Conservation (phyloP, 2,888 invertebrate species). For the Ctenicera cuprea region DNA sequence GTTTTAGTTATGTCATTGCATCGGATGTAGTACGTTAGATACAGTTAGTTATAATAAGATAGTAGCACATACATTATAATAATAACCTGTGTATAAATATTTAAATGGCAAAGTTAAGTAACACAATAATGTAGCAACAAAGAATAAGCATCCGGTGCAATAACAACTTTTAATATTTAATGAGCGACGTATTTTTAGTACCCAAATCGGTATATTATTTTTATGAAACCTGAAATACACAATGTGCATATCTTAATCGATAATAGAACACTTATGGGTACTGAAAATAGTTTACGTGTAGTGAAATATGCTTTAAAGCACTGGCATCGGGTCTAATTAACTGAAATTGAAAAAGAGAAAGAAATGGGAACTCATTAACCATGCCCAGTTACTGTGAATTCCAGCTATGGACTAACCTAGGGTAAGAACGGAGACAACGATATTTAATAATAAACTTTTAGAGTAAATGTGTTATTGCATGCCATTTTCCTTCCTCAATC, state of each 20-base stretch:
- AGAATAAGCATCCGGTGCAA: slow-evolving; percentile 43
- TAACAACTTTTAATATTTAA: slow-evolving; percentile 43
- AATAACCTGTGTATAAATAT: slow-evolving; percentile 24
- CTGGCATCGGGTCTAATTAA: slow-evolving; percentile 50
- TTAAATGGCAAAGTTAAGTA: slow-evolving; percentile 20
- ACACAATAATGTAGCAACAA: slow-evolving; percentile 14
- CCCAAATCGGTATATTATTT: slow-evolving; percentile 45
- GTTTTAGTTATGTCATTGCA: slow-evolving; percentile 54
- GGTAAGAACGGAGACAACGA: slow-evolving; percentile 47
- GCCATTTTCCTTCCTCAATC: slow-evolving; percentile 45
- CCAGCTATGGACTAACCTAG: slow-evolving; percentile 52
- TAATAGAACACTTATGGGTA: slow-evolving; percentile 39
- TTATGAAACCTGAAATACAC: slow-evolving; percentile 42
- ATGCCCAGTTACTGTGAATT: slow-evolving; percentile 54
- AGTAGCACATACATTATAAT: slow-evolving; percentile 25
- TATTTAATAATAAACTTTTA: slow-evolving; percentile 50
- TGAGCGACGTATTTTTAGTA: slow-evolving; percentile 45
- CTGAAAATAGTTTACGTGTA: slow-evolving; percentile 47
- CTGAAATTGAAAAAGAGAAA: not conserved
- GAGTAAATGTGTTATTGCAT: slow-evolving; percentile 60
- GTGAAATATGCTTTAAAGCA: slow-evolving; percentile 51
- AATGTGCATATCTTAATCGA: slow-evolving; percentile 48
- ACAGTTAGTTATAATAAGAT: slow-evolving; percentile 27
- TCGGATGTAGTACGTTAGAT: slow-evolving; percentile 49
- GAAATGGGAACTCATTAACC: slow-evolving; percentile 33